Percentiles rank a stretch among this genome's conserved stretches.
Conservation (phyloP, 1,140 invertebrate species). For the Drosophila tsacasi region DNA sequence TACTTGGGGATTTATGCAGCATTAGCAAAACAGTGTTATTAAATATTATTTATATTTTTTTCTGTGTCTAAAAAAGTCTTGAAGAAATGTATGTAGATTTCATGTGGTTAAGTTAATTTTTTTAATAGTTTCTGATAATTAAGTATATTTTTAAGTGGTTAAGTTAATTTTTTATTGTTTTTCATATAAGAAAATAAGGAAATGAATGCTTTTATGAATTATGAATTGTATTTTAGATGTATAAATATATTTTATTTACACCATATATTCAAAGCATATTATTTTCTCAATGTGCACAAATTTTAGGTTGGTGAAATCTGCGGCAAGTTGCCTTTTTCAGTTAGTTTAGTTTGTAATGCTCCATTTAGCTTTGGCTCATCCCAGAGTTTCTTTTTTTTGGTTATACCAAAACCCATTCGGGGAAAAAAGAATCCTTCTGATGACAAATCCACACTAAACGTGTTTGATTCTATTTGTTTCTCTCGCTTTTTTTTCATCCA, state of each 20-base stretch:
- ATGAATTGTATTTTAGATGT: too few relatives aligned
- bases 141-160: not conserved
- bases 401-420: conserved; percentile 10
- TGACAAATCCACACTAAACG: conserved; percentile 81
- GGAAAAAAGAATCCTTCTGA: conserved; percentile 46
- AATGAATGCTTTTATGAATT: too few relatives aligned
- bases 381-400: conserved; percentile 15
- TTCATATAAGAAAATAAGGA: not conserved
- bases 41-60: not conserved
- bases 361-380: conserved; percentile 68
- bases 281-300: conserved; percentile 11
- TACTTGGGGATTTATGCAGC: not conserved
- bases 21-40: too few relatives aligned
- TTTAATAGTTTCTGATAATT: too few relatives aligned
- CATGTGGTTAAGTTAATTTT: too few relatives aligned
- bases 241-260: not conserved
- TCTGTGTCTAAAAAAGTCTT: too few relatives aligned
- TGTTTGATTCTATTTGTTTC: conserved; percentile 78
- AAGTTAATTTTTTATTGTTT: not conserved
- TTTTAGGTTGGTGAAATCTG: conserved; percentile 32
- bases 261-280: not conserved
- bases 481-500: not conserved
- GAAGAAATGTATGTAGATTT: too few relatives aligned
- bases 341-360: conserved; percentile 82
- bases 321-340: conserved; percentile 68